phyloP scores from a whole-genome alignment of 2,113 vertebrate genomes.

The Brachyistius frenatus region DNA sequence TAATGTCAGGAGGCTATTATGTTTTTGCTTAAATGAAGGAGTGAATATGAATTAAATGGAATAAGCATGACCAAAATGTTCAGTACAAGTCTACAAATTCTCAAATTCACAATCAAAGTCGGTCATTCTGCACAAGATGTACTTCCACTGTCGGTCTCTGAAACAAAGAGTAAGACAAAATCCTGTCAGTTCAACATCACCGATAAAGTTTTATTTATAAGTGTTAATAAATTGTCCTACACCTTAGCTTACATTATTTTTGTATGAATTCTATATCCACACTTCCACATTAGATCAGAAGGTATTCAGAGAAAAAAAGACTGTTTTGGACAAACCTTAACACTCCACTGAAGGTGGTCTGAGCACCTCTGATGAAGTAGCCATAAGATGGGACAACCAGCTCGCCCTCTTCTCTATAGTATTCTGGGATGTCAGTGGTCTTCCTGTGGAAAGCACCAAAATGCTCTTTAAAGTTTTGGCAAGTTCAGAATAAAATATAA shows the following conservation, averaged over 20 bases:
- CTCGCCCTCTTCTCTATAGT: constrained; percentile 93
- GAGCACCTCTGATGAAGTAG: constrained; percentile 94
- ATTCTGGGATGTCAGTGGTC: constrained; percentile 90
- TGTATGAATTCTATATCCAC: background rate
- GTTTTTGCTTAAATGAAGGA: constrained; percentile 29
- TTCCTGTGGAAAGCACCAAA: constrained; percentile 82
- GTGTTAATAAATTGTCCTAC: constrained; percentile 5
- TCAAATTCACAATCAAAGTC: constrained; percentile 93
- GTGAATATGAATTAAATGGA: constrained; percentile 38
- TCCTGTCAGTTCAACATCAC: constrained; percentile 24
- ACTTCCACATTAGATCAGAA: background rate
- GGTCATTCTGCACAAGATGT: constrained; percentile 97
- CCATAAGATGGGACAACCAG: constrained; percentile 92
- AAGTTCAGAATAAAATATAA: background rate
- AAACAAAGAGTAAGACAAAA: constrained; percentile 54
- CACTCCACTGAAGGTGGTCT: constrained; percentile 95
- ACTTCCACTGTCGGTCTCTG: constrained; percentile 99
- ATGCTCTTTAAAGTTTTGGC: background rate
- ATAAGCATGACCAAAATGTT: constrained; percentile 12
- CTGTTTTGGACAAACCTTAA: constrained; percentile 85
- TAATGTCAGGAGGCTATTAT: constrained; percentile 7
- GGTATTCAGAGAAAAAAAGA: background rate
- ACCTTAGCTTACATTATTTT: background rate
- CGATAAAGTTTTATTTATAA: background rate
- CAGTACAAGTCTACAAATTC: constrained; percentile 83